A percentile compares a stretch with the other conserved stretches of the same genome.
phyloP scores from a whole-genome alignment of 1,140 invertebrate genomes.

The Caenorhabditis tropicalis region DNA sequence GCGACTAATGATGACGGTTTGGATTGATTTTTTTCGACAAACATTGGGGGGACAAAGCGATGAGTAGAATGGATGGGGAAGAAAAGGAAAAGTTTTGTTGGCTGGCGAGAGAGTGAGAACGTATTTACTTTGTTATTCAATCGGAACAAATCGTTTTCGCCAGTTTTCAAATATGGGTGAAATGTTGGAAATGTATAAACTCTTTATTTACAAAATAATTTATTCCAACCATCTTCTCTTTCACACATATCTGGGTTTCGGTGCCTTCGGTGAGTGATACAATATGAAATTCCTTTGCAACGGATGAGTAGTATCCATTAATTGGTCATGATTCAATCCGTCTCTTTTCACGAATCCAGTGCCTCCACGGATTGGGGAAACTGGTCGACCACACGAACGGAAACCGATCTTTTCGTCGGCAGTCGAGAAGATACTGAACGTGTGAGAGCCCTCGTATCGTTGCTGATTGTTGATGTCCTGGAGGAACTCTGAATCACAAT shows the following conservation, averaged over 20 bases:
- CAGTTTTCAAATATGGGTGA: not conserved
- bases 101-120: not conserved
- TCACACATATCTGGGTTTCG: too few relatives aligned
- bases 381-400: constrained; percentile 54
- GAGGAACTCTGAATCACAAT: constrained; percentile 58
- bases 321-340: constrained; percentile 50
- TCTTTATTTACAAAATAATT: not conserved
- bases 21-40: not conserved
- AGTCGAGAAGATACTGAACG: constrained; percentile 59
- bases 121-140: not conserved
- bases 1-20: not conserved
- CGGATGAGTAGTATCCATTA: constrained; percentile 51
- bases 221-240: not conserved
- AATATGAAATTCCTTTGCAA: constrained; percentile 53
- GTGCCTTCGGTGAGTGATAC: constrained; percentile 43
- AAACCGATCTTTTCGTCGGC: constrained; percentile 58
- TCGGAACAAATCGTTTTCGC: not conserved
- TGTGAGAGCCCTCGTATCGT: constrained; percentile 54
- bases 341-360: constrained; percentile 61
- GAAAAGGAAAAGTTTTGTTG: not conserved
- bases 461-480: constrained; percentile 57
- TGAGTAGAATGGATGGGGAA: not conserved
- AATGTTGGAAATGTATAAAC: not conserved
- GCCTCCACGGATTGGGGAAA: constrained; percentile 57
- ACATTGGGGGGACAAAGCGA: not conserved